Evolutionary conservation across 2,888 invertebrate genomes (phyloP).

Genomic region (Caenorhabditis sulstoni): DNA sequence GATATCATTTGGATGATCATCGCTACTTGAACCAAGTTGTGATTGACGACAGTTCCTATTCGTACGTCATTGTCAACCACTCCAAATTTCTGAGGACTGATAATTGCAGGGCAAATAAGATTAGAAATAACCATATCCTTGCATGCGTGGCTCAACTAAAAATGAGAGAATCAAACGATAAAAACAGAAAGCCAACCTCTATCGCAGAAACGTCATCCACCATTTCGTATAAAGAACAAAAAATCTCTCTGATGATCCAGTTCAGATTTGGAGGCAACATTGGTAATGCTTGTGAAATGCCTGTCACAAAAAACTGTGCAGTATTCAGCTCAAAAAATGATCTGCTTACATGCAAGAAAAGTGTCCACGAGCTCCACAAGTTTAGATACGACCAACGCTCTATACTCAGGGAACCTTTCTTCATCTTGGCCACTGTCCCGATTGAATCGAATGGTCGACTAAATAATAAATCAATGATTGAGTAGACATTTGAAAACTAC

Average conservation of each 20-base stretch:
- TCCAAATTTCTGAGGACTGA: conserved; percentile 93
- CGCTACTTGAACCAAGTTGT: conserved; percentile 88
- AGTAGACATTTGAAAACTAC: background rate
- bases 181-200: conserved; percentile 5
- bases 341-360: conserved; percentile 47
- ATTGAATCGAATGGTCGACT: conserved; percentile 25
- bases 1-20: conserved; percentile 91
- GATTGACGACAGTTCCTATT: conserved; percentile 84
- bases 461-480: background rate
- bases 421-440: conserved; percentile 32
- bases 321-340: background rate
- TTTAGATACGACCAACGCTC: conserved; percentile 55
- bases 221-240: conserved; percentile 24
- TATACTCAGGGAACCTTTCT: conserved; percentile 36
- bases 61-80: conserved; percentile 89
- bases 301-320: too few species aligned
- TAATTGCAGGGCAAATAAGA: conserved; percentile 96
- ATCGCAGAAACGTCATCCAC: conserved; percentile 37
- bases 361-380: conserved; percentile 51
- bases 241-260: conserved; percentile 51
- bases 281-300: conserved; percentile 30
- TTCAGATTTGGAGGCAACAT: conserved; percentile 57
- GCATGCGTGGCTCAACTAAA: conserved; percentile 84
- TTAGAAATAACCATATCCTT: conserved; percentile 93
- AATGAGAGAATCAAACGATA: conserved; percentile 1